Conservation (phyloP, 2,113 vertebrate genomes). For the Casuarius casuarius region DNA sequence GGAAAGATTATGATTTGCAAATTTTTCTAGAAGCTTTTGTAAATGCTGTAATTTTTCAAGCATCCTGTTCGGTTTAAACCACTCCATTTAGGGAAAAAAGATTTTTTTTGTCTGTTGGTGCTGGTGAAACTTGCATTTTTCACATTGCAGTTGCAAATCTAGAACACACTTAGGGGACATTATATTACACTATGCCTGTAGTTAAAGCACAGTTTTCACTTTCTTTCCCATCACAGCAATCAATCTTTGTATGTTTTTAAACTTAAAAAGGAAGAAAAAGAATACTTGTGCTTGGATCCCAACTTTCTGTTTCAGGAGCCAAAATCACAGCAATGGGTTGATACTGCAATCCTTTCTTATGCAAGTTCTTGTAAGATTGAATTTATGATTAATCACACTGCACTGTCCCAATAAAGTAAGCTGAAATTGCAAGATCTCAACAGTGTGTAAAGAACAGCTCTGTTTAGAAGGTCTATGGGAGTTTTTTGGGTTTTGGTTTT, state of each 20-base stretch:
- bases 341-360: neutral
- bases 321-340: neutral
- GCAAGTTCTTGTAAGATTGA: neutral
- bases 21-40: neutral
- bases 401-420: neutral
- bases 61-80: neutral
- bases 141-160: neutral
- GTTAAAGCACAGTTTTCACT: neutral
- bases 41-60: neutral
- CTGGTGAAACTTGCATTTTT: neutral
- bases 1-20: neutral
- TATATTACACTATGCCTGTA: neutral
- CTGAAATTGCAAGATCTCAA: conserved; percentile 40
- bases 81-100: neutral
- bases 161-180: neutral
- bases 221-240: neutral
- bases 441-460: neutral
- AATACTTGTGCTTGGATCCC: neutral
- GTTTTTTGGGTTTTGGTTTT: neutral
- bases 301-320: conserved; percentile 37
- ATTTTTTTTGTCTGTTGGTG: neutral
- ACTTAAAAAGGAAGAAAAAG: conserved; percentile 4
- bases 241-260: neutral
- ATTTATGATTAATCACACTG: neutral
- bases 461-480: neutral